Evolutionary conservation across 1,140 invertebrate genomes (phyloP), one percentile per base, ranked within the genome.

Genomic region (Spodoptera frugiperda): DNA sequence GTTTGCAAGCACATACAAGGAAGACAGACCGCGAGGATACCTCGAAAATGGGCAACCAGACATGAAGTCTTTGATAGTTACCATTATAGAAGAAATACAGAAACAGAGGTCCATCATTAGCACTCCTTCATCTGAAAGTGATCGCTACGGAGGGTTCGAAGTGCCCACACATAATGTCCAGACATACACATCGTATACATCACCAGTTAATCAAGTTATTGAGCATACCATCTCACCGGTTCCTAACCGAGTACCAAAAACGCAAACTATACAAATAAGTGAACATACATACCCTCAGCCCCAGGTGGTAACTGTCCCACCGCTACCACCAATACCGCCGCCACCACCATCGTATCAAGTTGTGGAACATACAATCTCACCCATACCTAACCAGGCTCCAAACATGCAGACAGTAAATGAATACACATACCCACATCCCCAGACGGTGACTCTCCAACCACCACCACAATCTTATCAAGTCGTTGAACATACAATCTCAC

Each of bases 21-120:
- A 67, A 8, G 63, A 67, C 9, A 17, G 17, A 21, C 44, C 63
- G 2, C 19, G 17, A 49, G 63, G 63, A 11, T 21, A 67, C 46
- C 4, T 25, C 9, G 44, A 49, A 4, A 12, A n/a, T 12, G 17
- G 9, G 4, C 5, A 10, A 39, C 67, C 49, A 11, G 49, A 54
- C 30, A 17, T 70, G 17, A 53, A 63, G 14, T 21, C 15, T 25
- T 46, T 67, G 12, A 67, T 67, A 21, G 5, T 15, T 49, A 48
- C 11, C 21, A 21, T 67, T 48, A 25, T 39, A 39, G 33, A 39
- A 39, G 33, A 39, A 10, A 9, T 39, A 39, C 33, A 9, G 33
- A 39, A 39, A 39, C 33, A 39, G 6, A 39, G 33, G 9, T 6
- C 33, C 33, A 8, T 39, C 33, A 39, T 8, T 39, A 39, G 0